Percentiles rank a stretch among this genome's conserved stretches.
phyloP scores from a whole-genome alignment of 1,140 invertebrate species.

The Scaptomyza hsui region DNA sequence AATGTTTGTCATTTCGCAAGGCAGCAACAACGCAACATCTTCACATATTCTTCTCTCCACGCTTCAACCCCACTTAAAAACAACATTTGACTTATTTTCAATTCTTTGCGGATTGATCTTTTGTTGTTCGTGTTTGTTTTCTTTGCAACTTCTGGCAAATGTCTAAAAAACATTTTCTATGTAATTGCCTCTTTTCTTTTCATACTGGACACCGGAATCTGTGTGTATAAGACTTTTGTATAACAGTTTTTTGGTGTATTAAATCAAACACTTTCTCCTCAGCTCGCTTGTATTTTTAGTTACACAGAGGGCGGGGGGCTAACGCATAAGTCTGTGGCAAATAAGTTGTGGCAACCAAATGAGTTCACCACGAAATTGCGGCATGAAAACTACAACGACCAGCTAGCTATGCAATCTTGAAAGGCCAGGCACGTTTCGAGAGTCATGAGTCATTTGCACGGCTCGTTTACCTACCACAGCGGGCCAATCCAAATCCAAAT shows the following conservation, averaged over 20 bases:
- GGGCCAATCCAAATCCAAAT: neutral
- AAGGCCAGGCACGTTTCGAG: neutral
- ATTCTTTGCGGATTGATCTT: neutral
- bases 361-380: neutral
- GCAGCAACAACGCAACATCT: conserved; percentile 12
- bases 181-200: neutral
- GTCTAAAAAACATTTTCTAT: neutral
- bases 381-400: no score
- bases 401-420: neutral
- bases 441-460: conserved; percentile 1
- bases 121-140: neutral
- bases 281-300: no score
- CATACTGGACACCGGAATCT: neutral
- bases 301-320: no score
- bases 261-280: neutral
- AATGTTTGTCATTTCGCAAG: conserved; percentile 61
- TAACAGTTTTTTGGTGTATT: no score
- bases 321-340: neutral
- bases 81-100: neutral
- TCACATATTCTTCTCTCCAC: conserved; percentile 59
- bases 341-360: neutral
- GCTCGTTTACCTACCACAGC: conserved; percentile 1
- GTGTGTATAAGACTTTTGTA: neutral
- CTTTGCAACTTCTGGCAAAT: neutral
- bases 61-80: no score